Conservation (phyloP, 2,797 vertebrate genomes). For the Phoeniculus purpureus region DNA sequence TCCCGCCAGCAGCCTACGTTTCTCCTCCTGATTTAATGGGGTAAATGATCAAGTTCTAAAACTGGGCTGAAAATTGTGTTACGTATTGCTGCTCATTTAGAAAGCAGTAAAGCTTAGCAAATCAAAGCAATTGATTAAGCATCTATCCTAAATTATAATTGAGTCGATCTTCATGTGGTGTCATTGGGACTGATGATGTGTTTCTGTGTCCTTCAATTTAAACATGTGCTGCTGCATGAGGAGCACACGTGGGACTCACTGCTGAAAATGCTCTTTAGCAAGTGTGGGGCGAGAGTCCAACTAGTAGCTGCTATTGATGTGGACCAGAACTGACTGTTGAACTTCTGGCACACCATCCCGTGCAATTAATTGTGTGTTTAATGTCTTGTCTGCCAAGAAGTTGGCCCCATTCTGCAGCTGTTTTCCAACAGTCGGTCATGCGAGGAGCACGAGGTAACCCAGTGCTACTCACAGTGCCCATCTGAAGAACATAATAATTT, state of each 20-base stretch:
- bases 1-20: background rate
- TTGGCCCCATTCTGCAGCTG: background rate
- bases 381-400: background rate
- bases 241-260: background rate
- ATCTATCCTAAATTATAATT: constrained; percentile 6
- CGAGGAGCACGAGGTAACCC: fast-evolving
- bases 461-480: background rate
- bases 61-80: background rate
- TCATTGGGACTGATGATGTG: background rate
- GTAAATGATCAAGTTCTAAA: constrained; percentile 45
- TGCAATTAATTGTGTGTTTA: background rate
- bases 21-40: constrained; percentile 37
- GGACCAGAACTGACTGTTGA: background rate
- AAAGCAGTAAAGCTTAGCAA: constrained; percentile 23
- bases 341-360: background rate
- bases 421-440: background rate
- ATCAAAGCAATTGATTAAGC: constrained; percentile 44
- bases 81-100: background rate
- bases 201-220: background rate
- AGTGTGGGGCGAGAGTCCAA: background rate
- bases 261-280: background rate
- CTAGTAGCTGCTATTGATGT: background rate
- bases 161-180: background rate
- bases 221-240: fast-evolving
- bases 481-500: background rate